phyloP scores from a whole-genome alignment of 2,888 invertebrate genomes.

The Bellardia bayeri region DNA sequence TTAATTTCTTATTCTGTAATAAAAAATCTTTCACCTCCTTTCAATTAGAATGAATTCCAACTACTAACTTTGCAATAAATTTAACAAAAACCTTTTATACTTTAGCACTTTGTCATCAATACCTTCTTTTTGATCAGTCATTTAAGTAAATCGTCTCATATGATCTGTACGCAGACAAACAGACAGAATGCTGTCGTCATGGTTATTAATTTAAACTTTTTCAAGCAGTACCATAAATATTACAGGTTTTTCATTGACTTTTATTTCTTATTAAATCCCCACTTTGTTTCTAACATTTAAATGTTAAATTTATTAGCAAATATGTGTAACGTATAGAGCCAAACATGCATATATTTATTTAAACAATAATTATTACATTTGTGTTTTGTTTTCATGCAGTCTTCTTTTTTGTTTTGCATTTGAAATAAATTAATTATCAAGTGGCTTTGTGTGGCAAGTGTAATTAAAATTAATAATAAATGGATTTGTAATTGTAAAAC shows the following conservation, averaged over 20 bases:
- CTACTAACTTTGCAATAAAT: slow-evolving; percentile 15
- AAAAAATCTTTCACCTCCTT: neutral
- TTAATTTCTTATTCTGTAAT: neutral
- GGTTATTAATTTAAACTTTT: neutral
- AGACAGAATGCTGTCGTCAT: no score
- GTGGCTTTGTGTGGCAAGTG: slow-evolving; percentile 21
- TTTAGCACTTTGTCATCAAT: neutral
- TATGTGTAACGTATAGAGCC: neutral
- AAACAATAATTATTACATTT: slow-evolving; percentile 21
- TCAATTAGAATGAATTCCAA: neutral
- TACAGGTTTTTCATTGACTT: slow-evolving; percentile 2
- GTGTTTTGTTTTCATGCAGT: neutral
- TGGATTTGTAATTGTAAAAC: slow-evolving; percentile 7
- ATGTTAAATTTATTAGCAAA: slow-evolving; percentile 59
- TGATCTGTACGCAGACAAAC: neutral
- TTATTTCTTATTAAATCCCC: neutral
- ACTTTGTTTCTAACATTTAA: slow-evolving; percentile 47
- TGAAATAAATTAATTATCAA: slow-evolving; percentile 60
- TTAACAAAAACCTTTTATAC: slow-evolving; percentile 36
- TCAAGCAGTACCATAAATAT: neutral
- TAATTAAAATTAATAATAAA: slow-evolving; percentile 6
- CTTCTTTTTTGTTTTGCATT: neutral
- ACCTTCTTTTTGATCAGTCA: slow-evolving; percentile 24
- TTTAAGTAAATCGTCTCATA: slow-evolving; percentile 17
- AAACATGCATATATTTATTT: slow-evolving; percentile 43